Evolutionary conservation across 2,113 vertebrate genomes (phyloP).

Genomic region (Carassius carassius): DNA sequence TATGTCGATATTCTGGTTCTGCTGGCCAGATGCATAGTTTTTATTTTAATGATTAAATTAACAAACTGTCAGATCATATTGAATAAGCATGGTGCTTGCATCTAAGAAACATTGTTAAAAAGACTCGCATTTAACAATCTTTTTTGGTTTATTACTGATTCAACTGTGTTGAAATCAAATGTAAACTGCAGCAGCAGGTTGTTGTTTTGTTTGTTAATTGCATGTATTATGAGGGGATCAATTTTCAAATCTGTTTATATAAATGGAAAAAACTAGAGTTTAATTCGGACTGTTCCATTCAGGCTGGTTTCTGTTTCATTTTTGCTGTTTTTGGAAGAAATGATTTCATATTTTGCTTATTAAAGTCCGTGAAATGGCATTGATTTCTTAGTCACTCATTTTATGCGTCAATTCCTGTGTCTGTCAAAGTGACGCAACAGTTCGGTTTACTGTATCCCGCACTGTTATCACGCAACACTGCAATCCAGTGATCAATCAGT

Average conservation of each 20-base stretch:
- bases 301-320: conserved; percentile 99
- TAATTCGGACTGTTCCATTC: conserved; percentile 99
- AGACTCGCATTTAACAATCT: conserved; percentile 95
- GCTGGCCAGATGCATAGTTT: conserved; percentile 99
- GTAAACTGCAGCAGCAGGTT: conserved; percentile 90
- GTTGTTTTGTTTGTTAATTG: conserved; percentile 91
- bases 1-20: conserved; percentile 97
- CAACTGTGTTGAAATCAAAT: conserved; percentile 99
- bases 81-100: conserved; percentile 99
- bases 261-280: conserved; percentile 82
- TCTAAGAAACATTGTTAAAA: conserved; percentile 96
- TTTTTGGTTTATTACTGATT: conserved; percentile 93
- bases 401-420: conserved; percentile 38
- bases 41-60: conserved; percentile 99
- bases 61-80: conserved; percentile 93
- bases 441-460: background rate
- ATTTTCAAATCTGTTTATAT: conserved; percentile 99
- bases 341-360: conserved; percentile 99
- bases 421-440: background rate
- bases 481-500: background rate
- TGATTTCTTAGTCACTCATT: conserved; percentile 78
- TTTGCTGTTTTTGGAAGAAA: conserved; percentile 85
- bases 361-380: conserved; percentile 98
- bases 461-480: background rate
- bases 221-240: conserved; percentile 96